Evolutionary conservation across 2,888 invertebrate genomes (phyloP), one percentile per base, ranked within the genome.

Genomic region (Therioaphis trifolii): DNA sequence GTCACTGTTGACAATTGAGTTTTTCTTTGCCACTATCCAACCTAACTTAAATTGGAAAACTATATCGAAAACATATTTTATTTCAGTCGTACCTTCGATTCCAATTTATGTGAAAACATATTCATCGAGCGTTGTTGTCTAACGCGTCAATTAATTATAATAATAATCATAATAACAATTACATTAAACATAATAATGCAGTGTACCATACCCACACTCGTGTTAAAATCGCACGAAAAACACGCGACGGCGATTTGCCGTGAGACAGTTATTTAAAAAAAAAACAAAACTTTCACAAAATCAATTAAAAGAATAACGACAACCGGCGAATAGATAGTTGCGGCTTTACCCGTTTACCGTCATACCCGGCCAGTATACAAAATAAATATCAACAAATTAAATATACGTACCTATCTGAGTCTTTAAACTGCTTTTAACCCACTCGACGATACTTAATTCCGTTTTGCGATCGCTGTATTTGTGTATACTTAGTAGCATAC

Each of bases 41-140:
- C 18, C 18, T n/a, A 55, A 55, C 55, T 55, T 55, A 55, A 55
- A 55, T 55, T 55, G 55, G 21, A 55, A 55, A 55, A 55, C 55
- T 55, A 55, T 55, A 55, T 55, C 21, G 55, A n/a, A 55, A 55
- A 55, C 55, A n/a, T 55, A 55, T 55, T 55, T 55, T 21, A 55
- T 55, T 55, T 55, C 55, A 55, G n/a, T 55, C 9, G 9, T 55
- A 55, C 55, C 21, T 18, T 55, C 55, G 55, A 55, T 55, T 55
- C 55, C 55, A 55, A 55, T 55, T 18, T 18, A 55, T 21, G 55
- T 55, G 18, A 21, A 7, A 55, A 21, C 18, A n/a, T n/a, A 21
- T n/a, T n/a, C 9, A 55, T 55, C 55, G 21, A 49, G 9, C 21
- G 1, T 55, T 55, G 21, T 55, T 21, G 55, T 55, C 18, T 18